Conservation (phyloP, 2,888 invertebrate genomes). For the Oscheius myriophilus region DNA sequence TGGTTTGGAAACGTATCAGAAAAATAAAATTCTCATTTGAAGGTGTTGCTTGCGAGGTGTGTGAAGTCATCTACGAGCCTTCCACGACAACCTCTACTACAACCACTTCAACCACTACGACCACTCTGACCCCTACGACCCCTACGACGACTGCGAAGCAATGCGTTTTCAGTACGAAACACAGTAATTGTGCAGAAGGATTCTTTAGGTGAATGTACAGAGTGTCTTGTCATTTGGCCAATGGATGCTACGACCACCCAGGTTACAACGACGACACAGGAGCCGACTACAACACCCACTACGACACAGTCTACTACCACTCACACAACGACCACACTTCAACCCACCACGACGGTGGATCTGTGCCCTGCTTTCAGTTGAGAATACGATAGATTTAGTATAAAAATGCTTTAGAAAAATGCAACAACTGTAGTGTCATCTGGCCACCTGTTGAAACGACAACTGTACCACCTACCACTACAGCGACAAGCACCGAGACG, state of each 20-base stretch:
- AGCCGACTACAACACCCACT: not conserved
- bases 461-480: not conserved
- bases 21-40: no score
- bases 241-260: not conserved
- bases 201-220: no score
- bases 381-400: no score
- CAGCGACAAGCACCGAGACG: no score
- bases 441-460: not conserved
- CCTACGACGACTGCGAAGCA: not conserved
- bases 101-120: constrained; percentile 3
- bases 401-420: no score
- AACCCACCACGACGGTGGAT: no score
- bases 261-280: not conserved
- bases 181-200: no score
- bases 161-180: not conserved
- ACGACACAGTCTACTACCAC: constrained; percentile 6
- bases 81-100: not conserved
- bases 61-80: not conserved
- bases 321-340: not conserved
- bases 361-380: no score
- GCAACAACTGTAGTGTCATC: no score
- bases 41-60: not conserved
- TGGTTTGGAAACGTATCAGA: no score
- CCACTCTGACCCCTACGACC: not conserved
- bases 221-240: no score